Conservation (phyloP, 2,797 vertebrate species). For the Darevskia nairensis region DNA sequence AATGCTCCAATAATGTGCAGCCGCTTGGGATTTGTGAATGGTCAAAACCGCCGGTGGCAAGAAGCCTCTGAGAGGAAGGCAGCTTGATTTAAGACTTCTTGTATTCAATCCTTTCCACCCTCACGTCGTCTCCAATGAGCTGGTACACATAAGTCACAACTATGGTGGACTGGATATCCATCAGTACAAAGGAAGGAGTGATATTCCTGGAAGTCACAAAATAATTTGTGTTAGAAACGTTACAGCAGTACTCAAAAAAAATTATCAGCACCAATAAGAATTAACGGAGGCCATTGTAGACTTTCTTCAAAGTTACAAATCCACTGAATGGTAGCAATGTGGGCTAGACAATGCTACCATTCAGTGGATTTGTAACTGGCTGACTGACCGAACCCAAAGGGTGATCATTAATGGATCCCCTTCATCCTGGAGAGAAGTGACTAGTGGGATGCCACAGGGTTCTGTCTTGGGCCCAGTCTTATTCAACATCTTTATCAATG, state of each 20-base stretch:
- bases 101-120: slow-evolving; percentile 95
- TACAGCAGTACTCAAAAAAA: not conserved
- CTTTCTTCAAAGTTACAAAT: not conserved
- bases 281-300: not conserved
- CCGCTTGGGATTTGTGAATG: fast-evolving
- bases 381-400: too few species aligned
- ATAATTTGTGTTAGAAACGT: not conserved
- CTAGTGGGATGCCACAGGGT: too few species aligned
- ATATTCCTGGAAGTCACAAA: slow-evolving; percentile 84
- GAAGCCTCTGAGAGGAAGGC: not conserved
- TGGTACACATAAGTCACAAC: slow-evolving; percentile 93
- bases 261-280: not conserved
- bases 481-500: too few species aligned
- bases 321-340: too few species aligned
- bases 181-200: slow-evolving; percentile 93
- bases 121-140: slow-evolving; percentile 91
- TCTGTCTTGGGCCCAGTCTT: too few species aligned
- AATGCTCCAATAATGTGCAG: too few species aligned
- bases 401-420: too few species aligned
- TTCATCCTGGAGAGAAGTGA: too few species aligned
- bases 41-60: not conserved
- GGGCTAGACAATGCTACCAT: too few species aligned
- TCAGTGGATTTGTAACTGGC: too few species aligned
- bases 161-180: slow-evolving; percentile 94
- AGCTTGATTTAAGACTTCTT: slow-evolving; percentile 84